phyloP scores from a whole-genome alignment of 2,113 vertebrate genomes.

The Sitta europaea region DNA sequence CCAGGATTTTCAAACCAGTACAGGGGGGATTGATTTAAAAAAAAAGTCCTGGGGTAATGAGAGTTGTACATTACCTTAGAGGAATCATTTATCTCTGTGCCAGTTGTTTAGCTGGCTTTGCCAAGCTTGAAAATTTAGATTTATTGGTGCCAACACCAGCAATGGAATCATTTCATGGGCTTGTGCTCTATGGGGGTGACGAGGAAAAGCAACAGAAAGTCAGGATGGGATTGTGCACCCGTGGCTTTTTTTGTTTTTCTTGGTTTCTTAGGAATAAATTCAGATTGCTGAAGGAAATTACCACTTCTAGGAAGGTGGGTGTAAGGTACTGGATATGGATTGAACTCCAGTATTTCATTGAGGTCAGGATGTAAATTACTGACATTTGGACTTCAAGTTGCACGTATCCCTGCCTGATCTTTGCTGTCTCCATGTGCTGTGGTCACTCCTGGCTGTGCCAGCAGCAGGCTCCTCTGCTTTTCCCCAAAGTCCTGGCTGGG shows the following conservation, averaged over 20 bases:
- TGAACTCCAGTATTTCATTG: neutral
- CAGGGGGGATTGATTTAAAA: neutral
- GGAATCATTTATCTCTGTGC: conserved; percentile 75
- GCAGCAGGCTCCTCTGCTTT: neutral
- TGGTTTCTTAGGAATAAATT: neutral
- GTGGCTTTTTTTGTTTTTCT: neutral
- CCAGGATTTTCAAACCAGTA: neutral
- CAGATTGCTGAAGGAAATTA: neutral
- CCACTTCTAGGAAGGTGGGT: neutral
- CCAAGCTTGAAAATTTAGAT: conserved; percentile 78
- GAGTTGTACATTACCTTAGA: conserved; percentile 47
- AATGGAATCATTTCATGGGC: conserved; percentile 61
- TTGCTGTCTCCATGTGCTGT: rapidly evolving
- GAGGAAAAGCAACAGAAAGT: neutral
- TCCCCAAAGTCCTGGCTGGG: neutral
- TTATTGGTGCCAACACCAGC: conserved; percentile 71
- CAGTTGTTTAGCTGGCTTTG: conserved; percentile 64
- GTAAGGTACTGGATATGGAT: no score
- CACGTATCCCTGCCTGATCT: neutral
- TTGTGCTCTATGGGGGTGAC: conserved; percentile 18
- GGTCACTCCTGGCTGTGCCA: neutral
- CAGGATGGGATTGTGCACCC: neutral
- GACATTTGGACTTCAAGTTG: neutral
- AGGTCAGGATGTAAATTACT: neutral
- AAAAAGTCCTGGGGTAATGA: conserved; percentile 43